Evolutionary conservation across 2,888 invertebrate species (phyloP), one percentile per base, ranked within the genome.

Genomic region (Thyatira batis): DNA sequence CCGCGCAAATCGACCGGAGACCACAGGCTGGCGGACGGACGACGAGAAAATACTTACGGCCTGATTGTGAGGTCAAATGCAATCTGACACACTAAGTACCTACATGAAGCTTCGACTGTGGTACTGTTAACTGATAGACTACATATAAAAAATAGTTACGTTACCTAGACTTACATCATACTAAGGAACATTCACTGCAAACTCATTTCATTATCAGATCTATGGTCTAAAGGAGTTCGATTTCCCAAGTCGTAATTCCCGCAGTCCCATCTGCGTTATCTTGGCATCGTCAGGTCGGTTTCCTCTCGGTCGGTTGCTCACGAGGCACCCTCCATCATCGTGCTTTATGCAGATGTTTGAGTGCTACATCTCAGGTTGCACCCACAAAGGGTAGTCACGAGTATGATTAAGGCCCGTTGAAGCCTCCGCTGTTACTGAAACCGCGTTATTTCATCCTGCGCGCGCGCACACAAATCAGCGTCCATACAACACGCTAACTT

Each of bases 351-450:
- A 39, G 39, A 39, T 39, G 39, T 39, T 17, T 39, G 39, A 17
- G 53, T 49, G 53, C 20, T 21, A 51, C 30, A 25, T 56, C 59
- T 61, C 59, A 54, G 58, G 59, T 61, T 64, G 63, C 63, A 55
- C 59, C 54, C 59, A 57, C 60, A 54, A 58, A 61, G 61, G 65
- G 65, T 63, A 66, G 66, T 63, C 63, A 66, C 66, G 66, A 63
- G 58, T 61, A 66, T 66, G 63, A 66, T 66, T 59, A 62, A 66
- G 60, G 67, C 64, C 62, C 17, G 5, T 20, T 20, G 67, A 67
- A 39, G 17, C 39, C 39, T 13, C 39, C 13, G 54, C 58, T 57
- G 61, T 71, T 68, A 50, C 64, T 69, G 71, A 75, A 68, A 70
- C 63, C 57, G 53, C 59, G 60, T 57, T 65, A 69, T 76, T 67